These are phyloP conservation scores for Leucosticte australis DNA, from an alignment of 2,113 vertebrate species.

Conservation along the genomic window DNA sequence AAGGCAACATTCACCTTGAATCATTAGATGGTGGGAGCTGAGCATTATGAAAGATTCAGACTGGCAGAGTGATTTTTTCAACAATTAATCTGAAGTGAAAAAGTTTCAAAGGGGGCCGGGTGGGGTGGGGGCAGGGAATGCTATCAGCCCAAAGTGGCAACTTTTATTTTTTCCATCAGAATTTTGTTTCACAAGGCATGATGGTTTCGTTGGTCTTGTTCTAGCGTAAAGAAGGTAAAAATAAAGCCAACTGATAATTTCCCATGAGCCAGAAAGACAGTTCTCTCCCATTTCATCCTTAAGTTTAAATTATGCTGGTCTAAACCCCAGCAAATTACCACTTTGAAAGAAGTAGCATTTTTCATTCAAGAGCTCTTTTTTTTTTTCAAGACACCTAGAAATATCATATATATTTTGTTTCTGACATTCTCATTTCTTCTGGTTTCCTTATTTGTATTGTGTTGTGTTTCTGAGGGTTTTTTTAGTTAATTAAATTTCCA, in stretches of 20 bases:
- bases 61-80: neutral
- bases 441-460: neutral
- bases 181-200: neutral
- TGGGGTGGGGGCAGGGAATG: accelerated
- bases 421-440: neutral
- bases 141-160: neutral
- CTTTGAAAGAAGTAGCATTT: neutral
- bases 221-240: neutral
- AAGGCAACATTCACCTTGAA: neutral
- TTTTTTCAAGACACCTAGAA: neutral
- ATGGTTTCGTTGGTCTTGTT: neutral
- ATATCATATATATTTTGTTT: neutral
- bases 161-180: neutral
- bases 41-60: neutral
- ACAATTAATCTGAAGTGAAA: neutral
- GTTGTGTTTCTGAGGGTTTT: neutral
- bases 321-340: neutral
- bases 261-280: neutral
- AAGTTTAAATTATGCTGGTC: neutral
- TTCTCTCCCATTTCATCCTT: neutral
- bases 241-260: neutral
- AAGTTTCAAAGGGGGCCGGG: accelerated
- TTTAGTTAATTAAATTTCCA: neutral
- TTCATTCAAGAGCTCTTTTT: neutral
- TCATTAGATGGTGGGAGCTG: neutral